Percentiles rank a stretch among this genome's conserved stretches.
phyloP scores from a whole-genome alignment of 1,140 invertebrate genomes.

The Drosophila bipectinata region DNA sequence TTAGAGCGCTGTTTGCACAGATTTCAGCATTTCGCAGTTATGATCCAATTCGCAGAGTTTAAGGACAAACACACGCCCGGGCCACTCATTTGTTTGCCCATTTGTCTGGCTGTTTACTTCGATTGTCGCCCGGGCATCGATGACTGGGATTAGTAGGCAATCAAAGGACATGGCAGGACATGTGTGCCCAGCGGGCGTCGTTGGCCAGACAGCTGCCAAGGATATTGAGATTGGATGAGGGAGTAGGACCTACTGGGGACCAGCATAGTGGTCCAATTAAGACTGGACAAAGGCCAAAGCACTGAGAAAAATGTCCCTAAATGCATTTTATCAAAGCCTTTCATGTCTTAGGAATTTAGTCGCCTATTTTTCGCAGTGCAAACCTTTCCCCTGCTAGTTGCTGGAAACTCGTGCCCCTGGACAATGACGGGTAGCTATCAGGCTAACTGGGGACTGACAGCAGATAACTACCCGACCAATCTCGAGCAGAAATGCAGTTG shows the following conservation, averaged over 20 bases:
- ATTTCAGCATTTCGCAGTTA: conserved; percentile 71
- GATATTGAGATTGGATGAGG: conserved; percentile 23
- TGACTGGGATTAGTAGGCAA: conserved; percentile 68
- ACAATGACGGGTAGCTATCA: conserved; percentile 66
- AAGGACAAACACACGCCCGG: conserved; percentile 67
- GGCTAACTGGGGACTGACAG: conserved; percentile 32
- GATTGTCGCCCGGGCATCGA: conserved; percentile 70
- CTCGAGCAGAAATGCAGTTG: conserved; percentile 55
- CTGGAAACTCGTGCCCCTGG: conserved; percentile 52
- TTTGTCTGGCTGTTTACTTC: conserved; percentile 70
- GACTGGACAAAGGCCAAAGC: conserved; percentile 37
- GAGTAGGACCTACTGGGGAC: conserved; percentile 39
- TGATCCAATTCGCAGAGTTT: conserved; percentile 75
- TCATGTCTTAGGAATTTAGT: background rate
- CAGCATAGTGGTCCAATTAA: conserved; percentile 55
- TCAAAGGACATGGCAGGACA: conserved; percentile 49
- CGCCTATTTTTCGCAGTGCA: conserved; percentile 1
- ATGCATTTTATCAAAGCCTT: background rate
- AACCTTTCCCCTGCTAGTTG: background rate
- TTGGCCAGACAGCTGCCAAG: conserved; percentile 53
- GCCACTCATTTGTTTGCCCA: conserved; percentile 72
- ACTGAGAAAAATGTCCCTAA: conserved; percentile 5
- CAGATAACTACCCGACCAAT: conserved; percentile 45
- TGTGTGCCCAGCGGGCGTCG: conserved; percentile 68
- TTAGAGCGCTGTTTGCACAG: conserved; percentile 77